Evolutionary conservation across 2,888 invertebrate species (phyloP).

Genomic region (Loripinus fragilis): DNA sequence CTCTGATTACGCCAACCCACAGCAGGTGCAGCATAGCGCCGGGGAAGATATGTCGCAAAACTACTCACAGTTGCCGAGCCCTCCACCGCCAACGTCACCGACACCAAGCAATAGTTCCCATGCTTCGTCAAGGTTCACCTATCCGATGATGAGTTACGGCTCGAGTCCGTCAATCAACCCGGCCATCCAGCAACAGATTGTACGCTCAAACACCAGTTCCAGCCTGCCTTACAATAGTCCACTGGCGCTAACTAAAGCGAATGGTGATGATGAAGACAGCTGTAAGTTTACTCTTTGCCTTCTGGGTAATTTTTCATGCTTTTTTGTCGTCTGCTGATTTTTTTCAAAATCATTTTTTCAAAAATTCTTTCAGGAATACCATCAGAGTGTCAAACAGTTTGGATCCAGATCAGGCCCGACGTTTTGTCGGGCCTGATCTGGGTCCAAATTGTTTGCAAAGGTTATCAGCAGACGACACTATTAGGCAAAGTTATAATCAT

Average conservation of each 20-base stretch:
- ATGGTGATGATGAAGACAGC: conserved; percentile 73
- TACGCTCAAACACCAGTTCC: conserved; percentile 76
- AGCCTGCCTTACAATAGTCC: conserved; percentile 73
- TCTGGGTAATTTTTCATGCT: no score
- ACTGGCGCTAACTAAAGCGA: conserved; percentile 71
- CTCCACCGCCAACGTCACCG: conserved; percentile 75
- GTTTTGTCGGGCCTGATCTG: no score
- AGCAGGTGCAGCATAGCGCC: conserved; percentile 67
- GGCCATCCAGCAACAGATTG: conserved; percentile 67
- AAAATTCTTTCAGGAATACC: no score
- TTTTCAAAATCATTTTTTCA: no score
- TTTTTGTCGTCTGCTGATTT: no score
- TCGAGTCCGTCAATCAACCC: conserved; percentile 50
- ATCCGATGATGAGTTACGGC: conserved; percentile 76
- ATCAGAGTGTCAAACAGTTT: no score
- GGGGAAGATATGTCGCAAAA: conserved; percentile 67
- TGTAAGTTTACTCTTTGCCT: conserved; percentile 72
- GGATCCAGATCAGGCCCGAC: no score
- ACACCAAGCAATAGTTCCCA: conserved; percentile 79
- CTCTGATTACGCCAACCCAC: conserved; percentile 93
- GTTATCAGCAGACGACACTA: no score
- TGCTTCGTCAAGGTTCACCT: conserved; percentile 78
- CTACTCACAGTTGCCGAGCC: conserved; percentile 74
- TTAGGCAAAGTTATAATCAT: no score
- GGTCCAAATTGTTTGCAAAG: no score